These are phyloP conservation scores for Dryocosmus kuriphilus DNA, from an alignment of 2,888 invertebrate genomes.

Conservation along the genomic window DNA sequence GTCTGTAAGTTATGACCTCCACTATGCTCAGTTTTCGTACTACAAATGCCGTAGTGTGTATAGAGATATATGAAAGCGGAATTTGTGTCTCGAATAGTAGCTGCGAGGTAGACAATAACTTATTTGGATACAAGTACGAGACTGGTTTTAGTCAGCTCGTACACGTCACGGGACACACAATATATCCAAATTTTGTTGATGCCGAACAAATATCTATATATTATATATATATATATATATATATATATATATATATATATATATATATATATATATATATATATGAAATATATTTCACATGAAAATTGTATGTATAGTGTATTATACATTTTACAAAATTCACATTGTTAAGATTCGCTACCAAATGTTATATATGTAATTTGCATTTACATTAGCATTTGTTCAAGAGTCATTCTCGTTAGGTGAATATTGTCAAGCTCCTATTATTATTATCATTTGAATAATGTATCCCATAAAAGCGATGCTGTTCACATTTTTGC, in stretches of 20 bases:
- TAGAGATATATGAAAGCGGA: slow-evolving; percentile 53
- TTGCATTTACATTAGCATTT: background rate
- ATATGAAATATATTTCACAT: too few species aligned
- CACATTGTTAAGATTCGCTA: background rate
- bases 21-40: slow-evolving; percentile 55
- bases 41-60: slow-evolving; percentile 56
- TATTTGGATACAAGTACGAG: slow-evolving; percentile 39
- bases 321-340: background rate
- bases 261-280: too few species aligned
- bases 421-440: background rate
- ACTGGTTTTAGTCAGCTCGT: slow-evolving; percentile 17
- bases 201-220: background rate
- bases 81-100: slow-evolving; percentile 54
- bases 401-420: background rate
- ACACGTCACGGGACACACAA: background rate
- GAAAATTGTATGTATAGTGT: background rate
- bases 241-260: too few species aligned
- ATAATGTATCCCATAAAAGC: background rate
- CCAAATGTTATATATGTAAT: background rate
- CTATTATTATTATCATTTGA: background rate
- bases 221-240: background rate
- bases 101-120: slow-evolving; percentile 55
- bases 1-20: slow-evolving; percentile 58
- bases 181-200: background rate
- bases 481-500: background rate